A percentile compares a stretch with the other conserved stretches of the same genome.
Evolutionary conservation across 37 sponge, comb jelly and placozoan species (phyloP).

Genomic region (Beroe ovata): DNA sequence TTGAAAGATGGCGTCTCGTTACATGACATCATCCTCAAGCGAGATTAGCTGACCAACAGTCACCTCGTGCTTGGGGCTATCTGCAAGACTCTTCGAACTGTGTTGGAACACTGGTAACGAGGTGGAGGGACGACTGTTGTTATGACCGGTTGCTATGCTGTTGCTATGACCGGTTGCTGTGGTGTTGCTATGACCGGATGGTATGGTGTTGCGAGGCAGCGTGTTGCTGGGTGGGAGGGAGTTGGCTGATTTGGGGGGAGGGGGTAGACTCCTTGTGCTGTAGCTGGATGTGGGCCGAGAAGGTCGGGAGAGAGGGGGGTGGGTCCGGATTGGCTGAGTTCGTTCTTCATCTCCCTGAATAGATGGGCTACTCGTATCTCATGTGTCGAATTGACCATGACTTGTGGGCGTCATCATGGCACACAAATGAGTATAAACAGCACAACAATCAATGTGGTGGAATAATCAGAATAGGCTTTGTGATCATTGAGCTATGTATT

Average conservation of each 20-base stretch:
- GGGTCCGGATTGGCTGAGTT: not conserved
- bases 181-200: not conserved
- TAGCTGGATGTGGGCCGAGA: not conserved
- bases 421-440: too few species aligned
- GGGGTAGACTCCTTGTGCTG: not conserved
- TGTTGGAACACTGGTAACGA: not conserved
- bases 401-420: too few species aligned
- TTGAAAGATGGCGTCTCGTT: too few species aligned
- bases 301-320: not conserved
- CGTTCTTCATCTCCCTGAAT: slow-evolving; percentile 64
- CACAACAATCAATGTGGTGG: too few species aligned
- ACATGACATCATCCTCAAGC: not conserved
- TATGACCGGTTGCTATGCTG: not conserved
- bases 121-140: not conserved
- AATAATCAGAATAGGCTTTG: too few species aligned
- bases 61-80: not conserved
- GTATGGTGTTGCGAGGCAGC: not conserved
- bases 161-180: not conserved
- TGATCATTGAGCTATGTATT: too few species aligned
- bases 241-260: not conserved
- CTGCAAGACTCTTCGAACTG: not conserved
- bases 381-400: too few species aligned
- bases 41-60: slow-evolving; percentile 21
- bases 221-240: not conserved
- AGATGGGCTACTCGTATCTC: too few species aligned